Evolutionary conservation across 2,797 vertebrate species (phyloP).

Genomic region (Microtus californicus): DNA sequence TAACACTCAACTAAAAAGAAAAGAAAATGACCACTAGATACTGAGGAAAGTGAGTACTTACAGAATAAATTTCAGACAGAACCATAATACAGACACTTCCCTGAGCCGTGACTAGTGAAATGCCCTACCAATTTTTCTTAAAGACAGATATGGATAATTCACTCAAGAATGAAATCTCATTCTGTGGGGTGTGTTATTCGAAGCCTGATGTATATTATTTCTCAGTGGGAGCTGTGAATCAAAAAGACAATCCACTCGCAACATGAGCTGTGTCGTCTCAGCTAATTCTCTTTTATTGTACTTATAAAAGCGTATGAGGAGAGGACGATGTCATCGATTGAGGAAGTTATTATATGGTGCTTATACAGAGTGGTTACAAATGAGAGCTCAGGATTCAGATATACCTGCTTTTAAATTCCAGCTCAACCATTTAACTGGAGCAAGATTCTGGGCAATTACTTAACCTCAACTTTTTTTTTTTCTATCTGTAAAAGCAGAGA

Average conservation of each 20-base stretch:
- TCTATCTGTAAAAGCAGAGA: background rate
- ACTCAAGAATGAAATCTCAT: conserved; percentile 74
- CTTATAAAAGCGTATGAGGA: conserved; percentile 50
- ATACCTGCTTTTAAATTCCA: conserved; percentile 50
- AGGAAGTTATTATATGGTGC: conserved; percentile 31
- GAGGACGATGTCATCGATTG: conserved; percentile 23
- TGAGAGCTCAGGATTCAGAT: conserved; percentile 58
- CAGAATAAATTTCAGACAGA: conserved; percentile 63
- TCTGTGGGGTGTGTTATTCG: conserved; percentile 54
- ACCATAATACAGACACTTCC: conserved; percentile 70
- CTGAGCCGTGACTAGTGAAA: conserved; percentile 57
- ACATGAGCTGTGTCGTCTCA: conserved; percentile 40
- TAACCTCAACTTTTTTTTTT: background rate
- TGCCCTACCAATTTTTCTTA: conserved; percentile 63
- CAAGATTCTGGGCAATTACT: conserved; percentile 46
- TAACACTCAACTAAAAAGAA: background rate
- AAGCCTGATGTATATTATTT: conserved; percentile 41
- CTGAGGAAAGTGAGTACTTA: conserved; percentile 22
- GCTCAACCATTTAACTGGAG: conserved; percentile 3
- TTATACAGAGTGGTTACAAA: background rate
- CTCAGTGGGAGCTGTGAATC: conserved; percentile 60
- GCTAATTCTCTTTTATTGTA: conserved; percentile 69
- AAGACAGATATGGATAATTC: conserved; percentile 58
- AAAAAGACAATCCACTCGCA: conserved; percentile 63
- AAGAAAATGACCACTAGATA: background rate